A percentile compares a stretch with the other conserved stretches of the same genome.
Evolutionary conservation across 2,113 vertebrate species (phyloP).

Genomic region (Melanerpes aurifrons): DNA sequence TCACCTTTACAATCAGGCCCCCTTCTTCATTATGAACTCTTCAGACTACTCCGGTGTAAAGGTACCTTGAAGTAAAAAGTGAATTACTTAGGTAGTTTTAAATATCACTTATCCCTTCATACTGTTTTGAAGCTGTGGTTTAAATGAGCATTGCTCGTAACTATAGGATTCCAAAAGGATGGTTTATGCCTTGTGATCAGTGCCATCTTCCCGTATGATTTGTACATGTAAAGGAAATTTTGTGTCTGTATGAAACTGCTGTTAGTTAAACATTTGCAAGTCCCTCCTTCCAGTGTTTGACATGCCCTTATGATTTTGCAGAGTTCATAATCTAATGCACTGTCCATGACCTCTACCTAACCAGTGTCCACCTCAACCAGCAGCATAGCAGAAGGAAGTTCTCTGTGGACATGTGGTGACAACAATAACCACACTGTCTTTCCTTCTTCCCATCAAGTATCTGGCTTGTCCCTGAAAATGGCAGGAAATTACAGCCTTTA

Average conservation of each 20-base stretch:
- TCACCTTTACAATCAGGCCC: not conserved
- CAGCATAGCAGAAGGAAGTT: not conserved
- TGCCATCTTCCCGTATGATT: not conserved
- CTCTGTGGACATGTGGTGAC: fast-evolving
- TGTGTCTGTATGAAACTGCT: not conserved
- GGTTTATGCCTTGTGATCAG: not conserved
- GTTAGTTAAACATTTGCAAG: not conserved
- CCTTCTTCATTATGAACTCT: not conserved
- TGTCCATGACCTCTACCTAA: not conserved
- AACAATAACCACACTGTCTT: not conserved
- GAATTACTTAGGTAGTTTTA: not conserved
- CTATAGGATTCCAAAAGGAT: not conserved
- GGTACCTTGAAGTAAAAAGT: not conserved
- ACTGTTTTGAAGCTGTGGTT: not conserved
- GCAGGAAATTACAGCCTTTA: not conserved
- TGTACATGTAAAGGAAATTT: not conserved
- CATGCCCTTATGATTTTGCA: not conserved
- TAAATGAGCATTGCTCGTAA: not conserved
- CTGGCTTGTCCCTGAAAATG: not conserved
- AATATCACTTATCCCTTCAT: not conserved
- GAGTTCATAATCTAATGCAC: not conserved
- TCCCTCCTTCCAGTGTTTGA: not conserved
- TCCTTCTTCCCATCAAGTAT: not conserved
- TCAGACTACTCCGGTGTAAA: not conserved
- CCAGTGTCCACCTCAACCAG: not conserved